Conservation (phyloP, 2,113 vertebrate genomes). For the Chionomys nivalis region DNA sequence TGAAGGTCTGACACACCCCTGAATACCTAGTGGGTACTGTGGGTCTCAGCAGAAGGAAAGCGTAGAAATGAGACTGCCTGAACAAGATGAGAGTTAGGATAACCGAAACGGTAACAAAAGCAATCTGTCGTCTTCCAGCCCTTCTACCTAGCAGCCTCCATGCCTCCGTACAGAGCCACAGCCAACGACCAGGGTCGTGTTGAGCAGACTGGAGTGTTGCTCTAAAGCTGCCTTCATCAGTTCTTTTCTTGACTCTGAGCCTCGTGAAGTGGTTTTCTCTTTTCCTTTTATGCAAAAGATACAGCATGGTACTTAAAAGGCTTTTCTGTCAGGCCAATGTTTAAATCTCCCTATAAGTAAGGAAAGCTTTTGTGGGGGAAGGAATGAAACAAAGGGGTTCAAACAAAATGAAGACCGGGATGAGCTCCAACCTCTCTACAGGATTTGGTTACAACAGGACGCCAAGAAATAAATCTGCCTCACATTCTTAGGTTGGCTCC, state of each 20-base stretch:
- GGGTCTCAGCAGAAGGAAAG: neutral
- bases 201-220: neutral
- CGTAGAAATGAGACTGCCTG: neutral
- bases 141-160: neutral
- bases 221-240: neutral
- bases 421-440: neutral
- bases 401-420: neutral
- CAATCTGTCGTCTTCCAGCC: neutral
- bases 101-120: neutral
- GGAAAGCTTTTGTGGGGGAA: neutral
- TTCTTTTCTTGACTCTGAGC: neutral
- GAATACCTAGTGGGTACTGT: neutral
- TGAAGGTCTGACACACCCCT: neutral
- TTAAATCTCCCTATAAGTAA: neutral
- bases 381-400: neutral
- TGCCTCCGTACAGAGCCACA: accelerated
- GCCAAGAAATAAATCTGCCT: neutral
- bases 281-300: slow-evolving; percentile 40
- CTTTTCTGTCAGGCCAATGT: neutral
- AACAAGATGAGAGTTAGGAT: neutral
- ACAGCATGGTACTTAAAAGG: neutral
- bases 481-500: neutral
- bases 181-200: neutral
- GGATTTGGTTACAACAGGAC: neutral
- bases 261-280: neutral